A percentile compares a stretch with the other conserved stretches of the same genome.
Conservation (phyloP, 2,113 vertebrate genomes). For the Daboia siamensis region DNA sequence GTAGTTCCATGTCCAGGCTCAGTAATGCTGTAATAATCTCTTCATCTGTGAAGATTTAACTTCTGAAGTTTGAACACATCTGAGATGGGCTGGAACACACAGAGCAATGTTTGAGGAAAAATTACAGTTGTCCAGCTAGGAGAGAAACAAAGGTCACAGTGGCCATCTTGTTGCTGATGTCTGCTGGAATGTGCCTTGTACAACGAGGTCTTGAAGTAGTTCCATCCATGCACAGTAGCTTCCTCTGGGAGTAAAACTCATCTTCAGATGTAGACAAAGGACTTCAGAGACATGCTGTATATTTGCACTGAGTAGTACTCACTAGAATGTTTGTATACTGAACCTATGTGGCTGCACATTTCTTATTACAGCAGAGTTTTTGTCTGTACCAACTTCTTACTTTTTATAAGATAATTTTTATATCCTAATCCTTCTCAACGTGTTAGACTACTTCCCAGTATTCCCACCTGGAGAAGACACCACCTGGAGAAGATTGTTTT, state of each 20-base stretch:
- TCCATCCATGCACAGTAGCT: neutral
- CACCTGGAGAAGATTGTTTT: neutral
- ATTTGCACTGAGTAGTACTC: neutral
- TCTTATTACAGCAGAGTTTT: neutral
- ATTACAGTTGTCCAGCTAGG: neutral
- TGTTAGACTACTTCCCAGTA: neutral
- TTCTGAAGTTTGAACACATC: constrained; percentile 2
- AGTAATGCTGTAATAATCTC: neutral
- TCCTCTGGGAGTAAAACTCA: neutral
- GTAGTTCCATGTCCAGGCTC: neutral
- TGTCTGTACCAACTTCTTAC: neutral
- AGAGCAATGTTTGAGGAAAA: constrained; percentile 5
- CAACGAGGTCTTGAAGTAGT: neutral
- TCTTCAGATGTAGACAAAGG: neutral
- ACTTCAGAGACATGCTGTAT: neutral
- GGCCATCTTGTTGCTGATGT: neutral
- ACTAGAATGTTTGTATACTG: neutral
- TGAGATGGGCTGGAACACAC: neutral
- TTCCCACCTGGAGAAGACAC: neutral
- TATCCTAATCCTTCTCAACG: neutral
- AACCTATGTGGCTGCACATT: neutral
- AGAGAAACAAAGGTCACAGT: neutral
- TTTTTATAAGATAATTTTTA: neutral
- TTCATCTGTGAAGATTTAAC: neutral
- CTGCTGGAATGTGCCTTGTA: neutral